Evolutionary conservation across 1,140 invertebrate species (phyloP).

Genomic region (Sarcophaga bullata): DNA sequence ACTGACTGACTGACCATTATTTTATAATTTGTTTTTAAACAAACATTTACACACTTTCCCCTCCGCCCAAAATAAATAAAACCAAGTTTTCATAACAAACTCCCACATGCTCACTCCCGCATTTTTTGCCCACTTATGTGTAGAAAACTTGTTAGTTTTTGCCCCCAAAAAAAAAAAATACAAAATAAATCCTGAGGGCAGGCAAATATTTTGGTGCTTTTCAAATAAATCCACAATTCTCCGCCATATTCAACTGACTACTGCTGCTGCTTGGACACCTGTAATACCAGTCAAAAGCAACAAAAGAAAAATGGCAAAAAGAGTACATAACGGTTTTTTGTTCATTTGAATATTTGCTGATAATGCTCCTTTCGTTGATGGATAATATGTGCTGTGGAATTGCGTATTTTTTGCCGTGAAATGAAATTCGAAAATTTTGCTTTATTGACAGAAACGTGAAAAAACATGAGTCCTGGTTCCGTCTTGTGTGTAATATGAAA

Average conservation of each 20-base stretch:
- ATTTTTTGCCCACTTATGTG: no score
- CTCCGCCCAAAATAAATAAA: background rate
- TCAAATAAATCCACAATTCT: background rate
- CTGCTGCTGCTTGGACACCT: background rate
- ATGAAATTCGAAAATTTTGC: background rate
- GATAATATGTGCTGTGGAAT: background rate
- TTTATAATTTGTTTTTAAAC: slow-evolving; percentile 37
- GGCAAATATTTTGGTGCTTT: background rate
- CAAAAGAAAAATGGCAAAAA: no score
- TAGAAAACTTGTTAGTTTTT: no score
- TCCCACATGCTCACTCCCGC: background rate
- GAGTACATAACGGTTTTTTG: background rate
- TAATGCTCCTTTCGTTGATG: background rate
- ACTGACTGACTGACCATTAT: slow-evolving; percentile 18
- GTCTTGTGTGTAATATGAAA: no score
- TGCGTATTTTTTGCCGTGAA: background rate
- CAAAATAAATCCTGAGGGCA: background rate
- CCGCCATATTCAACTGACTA: no score
- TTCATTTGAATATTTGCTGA: slow-evolving; percentile 22
- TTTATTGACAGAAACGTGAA: slow-evolving; percentile 3
- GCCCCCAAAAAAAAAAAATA: background rate
- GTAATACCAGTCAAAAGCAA: background rate
- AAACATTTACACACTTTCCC: slow-evolving; percentile 25
- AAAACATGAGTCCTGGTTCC: background rate
- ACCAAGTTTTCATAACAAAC: background rate